A percentile compares a stretch with the other conserved stretches of the same genome.
Conservation (phyloP, 2,113 vertebrate genomes). For the Pterocles gutturalis region DNA sequence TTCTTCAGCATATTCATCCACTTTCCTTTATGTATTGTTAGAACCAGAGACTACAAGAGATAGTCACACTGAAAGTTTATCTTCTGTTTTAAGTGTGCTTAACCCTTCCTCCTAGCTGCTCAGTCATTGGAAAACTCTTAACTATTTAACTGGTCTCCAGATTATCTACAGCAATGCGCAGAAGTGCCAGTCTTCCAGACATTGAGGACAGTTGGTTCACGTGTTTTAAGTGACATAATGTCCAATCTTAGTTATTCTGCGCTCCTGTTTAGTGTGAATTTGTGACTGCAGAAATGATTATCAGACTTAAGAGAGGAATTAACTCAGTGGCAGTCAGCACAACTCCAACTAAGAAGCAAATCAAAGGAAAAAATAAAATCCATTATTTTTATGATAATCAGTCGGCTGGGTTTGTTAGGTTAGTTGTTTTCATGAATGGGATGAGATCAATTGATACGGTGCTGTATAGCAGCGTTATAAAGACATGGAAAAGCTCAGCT, state of each 20-base stretch:
- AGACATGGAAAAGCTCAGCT: background rate
- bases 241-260: background rate
- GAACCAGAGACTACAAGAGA: background rate
- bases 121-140: background rate
- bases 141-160: background rate
- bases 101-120: background rate
- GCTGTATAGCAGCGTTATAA: background rate
- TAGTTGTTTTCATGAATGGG: background rate
- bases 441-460: background rate
- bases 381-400: background rate
- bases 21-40: constrained; percentile 2
- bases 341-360: background rate
- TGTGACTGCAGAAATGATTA: background rate
- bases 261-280: background rate
- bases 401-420: background rate
- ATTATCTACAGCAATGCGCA: background rate
- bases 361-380: background rate
- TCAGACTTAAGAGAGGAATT: background rate
- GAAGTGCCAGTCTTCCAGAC: background rate
- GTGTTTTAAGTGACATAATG: background rate
- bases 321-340: background rate
- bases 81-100: background rate
- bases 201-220: background rate
- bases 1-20: background rate
- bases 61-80: background rate